Percentiles rank a stretch among this genome's conserved stretches.
Evolutionary conservation across 2,113 vertebrate genomes (phyloP).

Genomic region (Xyliphius kryptos): DNA sequence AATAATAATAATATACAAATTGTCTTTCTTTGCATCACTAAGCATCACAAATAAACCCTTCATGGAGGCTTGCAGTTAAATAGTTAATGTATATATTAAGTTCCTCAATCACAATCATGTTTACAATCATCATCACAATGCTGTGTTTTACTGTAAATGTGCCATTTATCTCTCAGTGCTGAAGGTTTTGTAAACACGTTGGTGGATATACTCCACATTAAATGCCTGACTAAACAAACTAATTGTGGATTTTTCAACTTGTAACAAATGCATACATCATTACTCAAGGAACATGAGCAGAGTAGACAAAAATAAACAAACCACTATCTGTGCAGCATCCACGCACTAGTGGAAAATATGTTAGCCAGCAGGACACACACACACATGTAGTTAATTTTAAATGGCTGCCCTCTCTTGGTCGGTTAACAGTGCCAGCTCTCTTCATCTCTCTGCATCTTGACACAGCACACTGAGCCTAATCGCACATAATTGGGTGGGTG

Average conservation of each 20-base stretch:
- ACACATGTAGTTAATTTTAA: constrained; percentile 32
- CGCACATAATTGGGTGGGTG: constrained; percentile 99
- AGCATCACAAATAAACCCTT: too few relatives aligned
- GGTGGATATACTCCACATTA: constrained; percentile 5
- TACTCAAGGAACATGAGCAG: constrained; percentile 9
- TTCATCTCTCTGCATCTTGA: constrained; percentile 93
- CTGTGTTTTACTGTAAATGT: too few relatives aligned
- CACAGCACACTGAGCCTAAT: constrained; percentile 99
- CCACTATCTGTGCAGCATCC: constrained; percentile 5
- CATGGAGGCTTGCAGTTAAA: too few relatives aligned
- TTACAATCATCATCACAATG: too few relatives aligned
- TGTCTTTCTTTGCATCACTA: too few relatives aligned
- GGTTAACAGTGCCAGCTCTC: constrained; percentile 44
- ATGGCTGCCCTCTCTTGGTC: constrained; percentile 41
- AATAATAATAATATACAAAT: too few relatives aligned
- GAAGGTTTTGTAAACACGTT: background rate
- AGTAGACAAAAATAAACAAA: constrained; percentile 6
- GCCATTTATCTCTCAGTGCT: background rate
- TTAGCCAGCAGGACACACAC: constrained; percentile 20
- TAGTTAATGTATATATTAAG: too few relatives aligned
- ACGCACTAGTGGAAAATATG: constrained; percentile 16
- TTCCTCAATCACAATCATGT: too few relatives aligned
- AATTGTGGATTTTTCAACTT: constrained; percentile 26
- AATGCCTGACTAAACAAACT: constrained; percentile 28
- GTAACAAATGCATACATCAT: background rate